Conservation (phyloP, 2,113 vertebrate genomes). For the Burhinus oedicnemus region DNA sequence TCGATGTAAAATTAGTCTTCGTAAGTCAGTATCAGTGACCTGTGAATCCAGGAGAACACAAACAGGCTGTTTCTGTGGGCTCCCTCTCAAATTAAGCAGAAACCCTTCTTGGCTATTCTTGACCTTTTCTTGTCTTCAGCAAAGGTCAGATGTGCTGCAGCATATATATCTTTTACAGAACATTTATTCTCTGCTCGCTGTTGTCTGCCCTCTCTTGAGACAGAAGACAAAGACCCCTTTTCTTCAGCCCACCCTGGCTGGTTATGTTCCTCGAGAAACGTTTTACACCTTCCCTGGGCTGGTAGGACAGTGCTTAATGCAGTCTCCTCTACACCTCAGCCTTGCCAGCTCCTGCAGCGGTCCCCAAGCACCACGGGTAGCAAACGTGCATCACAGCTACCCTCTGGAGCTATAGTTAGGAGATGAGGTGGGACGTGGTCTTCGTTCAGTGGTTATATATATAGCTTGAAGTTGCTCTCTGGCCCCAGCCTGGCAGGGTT, state of each 20-base stretch:
- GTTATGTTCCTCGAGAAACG: background rate
- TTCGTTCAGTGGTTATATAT: fast-evolving
- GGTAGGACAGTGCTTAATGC: background rate
- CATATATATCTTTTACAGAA: background rate
- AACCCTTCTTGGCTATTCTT: slow-evolving; percentile 19
- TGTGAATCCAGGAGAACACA: slow-evolving; percentile 27
- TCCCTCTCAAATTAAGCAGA: slow-evolving; percentile 50
- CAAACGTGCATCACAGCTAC: background rate
- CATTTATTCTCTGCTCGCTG: background rate
- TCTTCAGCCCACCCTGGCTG: background rate
- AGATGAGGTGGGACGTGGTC: background rate
- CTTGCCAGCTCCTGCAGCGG: background rate
- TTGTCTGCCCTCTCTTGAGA: background rate
- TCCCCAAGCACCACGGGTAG: background rate
- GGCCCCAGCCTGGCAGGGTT: background rate
- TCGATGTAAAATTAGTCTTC: background rate
- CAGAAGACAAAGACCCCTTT: background rate
- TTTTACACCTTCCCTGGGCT: background rate
- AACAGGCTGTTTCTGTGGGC: background rate
- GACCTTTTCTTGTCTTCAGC: slow-evolving; percentile 46
- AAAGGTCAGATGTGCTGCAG: slow-evolving; percentile 54
- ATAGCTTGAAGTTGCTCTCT: background rate
- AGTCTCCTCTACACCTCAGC: background rate
- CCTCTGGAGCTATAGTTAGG: background rate
- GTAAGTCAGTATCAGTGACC: background rate